Evolutionary conservation across 2,888 invertebrate genomes (phyloP).

Genomic region (Trichopoda pennipes): DNA sequence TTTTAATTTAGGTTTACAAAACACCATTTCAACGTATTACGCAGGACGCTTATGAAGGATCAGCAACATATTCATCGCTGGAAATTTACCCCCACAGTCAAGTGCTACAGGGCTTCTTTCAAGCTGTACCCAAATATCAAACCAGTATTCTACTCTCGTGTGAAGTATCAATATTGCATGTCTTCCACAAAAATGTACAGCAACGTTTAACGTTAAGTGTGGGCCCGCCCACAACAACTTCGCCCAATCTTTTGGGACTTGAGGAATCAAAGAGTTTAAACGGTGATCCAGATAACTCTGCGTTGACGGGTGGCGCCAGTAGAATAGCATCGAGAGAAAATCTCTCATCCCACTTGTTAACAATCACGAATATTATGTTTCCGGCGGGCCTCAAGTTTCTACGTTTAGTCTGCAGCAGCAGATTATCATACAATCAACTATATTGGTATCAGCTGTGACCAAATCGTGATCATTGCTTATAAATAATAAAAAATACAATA

Average conservation of each 20-base stretch:
- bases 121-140: slow-evolving; percentile 80
- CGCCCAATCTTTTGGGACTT: slow-evolving; percentile 80
- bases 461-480: slow-evolving; percentile 58
- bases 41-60: slow-evolving; percentile 79
- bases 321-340: slow-evolving; percentile 38
- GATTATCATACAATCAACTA: slow-evolving; percentile 45
- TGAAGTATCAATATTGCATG: slow-evolving; percentile 80
- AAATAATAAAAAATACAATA: slow-evolving; percentile 51
- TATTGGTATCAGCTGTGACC: slow-evolving; percentile 75
- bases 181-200: slow-evolving; percentile 81
- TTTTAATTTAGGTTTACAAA: slow-evolving; percentile 76
- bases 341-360: slow-evolving; percentile 17
- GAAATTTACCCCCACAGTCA: slow-evolving; percentile 81
- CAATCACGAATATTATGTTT: slow-evolving; percentile 34
- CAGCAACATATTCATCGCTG: slow-evolving; percentile 79
- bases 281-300: slow-evolving; percentile 81
- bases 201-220: slow-evolving; percentile 78
- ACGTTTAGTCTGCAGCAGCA: slow-evolving; percentile 24
- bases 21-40: slow-evolving; percentile 80
- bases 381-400: slow-evolving; percentile 22
- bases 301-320: slow-evolving; percentile 77
- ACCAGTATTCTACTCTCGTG: slow-evolving; percentile 79
- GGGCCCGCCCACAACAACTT: slow-evolving; percentile 79
- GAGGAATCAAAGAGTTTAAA: slow-evolving; percentile 79
- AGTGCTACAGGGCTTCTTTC: slow-evolving; percentile 80